A percentile compares a stretch with the other conserved stretches of the same genome.
Evolutionary conservation across 2,888 invertebrate genomes (phyloP).

Genomic region (Plagodis pulveraria): DNA sequence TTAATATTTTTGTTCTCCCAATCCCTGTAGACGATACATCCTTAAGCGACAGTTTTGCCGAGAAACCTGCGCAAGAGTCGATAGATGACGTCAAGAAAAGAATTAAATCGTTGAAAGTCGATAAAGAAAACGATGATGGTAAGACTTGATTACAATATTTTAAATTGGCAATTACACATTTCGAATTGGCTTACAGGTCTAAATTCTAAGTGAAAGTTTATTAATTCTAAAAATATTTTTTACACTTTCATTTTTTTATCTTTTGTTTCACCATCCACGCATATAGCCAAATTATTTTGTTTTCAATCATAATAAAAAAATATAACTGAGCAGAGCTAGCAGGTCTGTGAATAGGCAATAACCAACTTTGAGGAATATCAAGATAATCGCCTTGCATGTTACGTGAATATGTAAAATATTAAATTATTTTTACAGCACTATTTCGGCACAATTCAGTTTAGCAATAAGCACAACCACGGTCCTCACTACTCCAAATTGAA

Average conservation of each 20-base stretch:
- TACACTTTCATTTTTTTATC: constrained; percentile 25
- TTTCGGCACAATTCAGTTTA: no score
- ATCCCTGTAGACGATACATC: constrained; percentile 57
- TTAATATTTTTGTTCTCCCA: constrained; percentile 37
- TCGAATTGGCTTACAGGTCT: no score
- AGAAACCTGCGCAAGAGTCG: constrained; percentile 68
- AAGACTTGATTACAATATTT: constrained; percentile 48
- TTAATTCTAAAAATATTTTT: not conserved
- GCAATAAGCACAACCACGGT: no score
- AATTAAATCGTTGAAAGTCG: constrained; percentile 79
- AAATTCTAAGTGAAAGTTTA: not conserved
- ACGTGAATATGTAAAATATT: constrained; percentile 37
- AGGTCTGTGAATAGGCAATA: constrained; percentile 19
- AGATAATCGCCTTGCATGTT: constrained; percentile 54
- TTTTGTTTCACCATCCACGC: constrained; percentile 40
- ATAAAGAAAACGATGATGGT: constrained; percentile 79
- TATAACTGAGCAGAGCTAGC: not conserved
- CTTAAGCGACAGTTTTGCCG: constrained; percentile 62
- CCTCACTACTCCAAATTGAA: no score
- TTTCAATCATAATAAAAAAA: constrained; percentile 22
- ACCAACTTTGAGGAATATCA: constrained; percentile 77
- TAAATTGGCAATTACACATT: not conserved
- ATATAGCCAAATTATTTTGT: constrained; percentile 51
- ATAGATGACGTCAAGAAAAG: constrained; percentile 77
- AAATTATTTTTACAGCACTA: constrained; percentile 11